These are phyloP conservation scores for Drosophila pseudotakahashii DNA, from an alignment of 2,888 invertebrate genomes.

Conservation along the genomic window DNA sequence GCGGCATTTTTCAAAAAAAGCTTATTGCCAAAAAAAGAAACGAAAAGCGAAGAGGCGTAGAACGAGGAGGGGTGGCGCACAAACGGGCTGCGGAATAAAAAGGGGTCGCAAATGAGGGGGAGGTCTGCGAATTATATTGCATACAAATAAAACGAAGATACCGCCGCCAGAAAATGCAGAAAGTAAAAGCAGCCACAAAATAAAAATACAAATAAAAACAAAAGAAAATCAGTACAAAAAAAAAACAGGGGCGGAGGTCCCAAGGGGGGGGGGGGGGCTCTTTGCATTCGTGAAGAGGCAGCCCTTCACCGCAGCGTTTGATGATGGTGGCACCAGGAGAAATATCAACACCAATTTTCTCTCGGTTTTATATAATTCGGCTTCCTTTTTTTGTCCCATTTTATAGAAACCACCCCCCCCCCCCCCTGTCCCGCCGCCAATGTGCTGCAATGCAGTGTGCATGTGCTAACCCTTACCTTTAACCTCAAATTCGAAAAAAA, in stretches of 20 bases:
- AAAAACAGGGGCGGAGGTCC: background rate
- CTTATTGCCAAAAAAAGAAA: constrained; percentile 75
- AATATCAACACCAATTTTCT: constrained; percentile 67
- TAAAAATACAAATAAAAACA: constrained; percentile 17
- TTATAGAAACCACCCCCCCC: constrained; percentile 24
- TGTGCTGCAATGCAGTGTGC: constrained; percentile 30
- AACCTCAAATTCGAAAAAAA: background rate
- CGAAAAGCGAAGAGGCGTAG: constrained; percentile 1
- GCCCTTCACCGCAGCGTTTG: background rate
- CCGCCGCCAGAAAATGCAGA: constrained; percentile 24
- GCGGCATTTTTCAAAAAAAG: constrained; percentile 70
- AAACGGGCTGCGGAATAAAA: constrained; percentile 5
- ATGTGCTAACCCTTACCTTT: constrained; percentile 4
- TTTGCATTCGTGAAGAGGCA: constrained; percentile 8
- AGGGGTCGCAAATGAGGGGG: constrained; percentile 6
- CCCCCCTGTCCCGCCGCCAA: constrained; percentile 2
- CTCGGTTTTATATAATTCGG: background rate
- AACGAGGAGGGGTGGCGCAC: background rate
- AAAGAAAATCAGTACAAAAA: constrained; percentile 24
- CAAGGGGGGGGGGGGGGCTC: background rate
- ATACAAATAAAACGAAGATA: constrained; percentile 72
- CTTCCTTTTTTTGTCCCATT: constrained; percentile 73
- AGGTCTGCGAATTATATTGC: constrained; percentile 65
- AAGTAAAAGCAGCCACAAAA: constrained; percentile 25
- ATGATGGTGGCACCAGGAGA: constrained; percentile 59